Evolutionary conservation across 92 coral and sea anemone genomes (phyloP).

Genomic region (Scolanthus callimorphus): DNA sequence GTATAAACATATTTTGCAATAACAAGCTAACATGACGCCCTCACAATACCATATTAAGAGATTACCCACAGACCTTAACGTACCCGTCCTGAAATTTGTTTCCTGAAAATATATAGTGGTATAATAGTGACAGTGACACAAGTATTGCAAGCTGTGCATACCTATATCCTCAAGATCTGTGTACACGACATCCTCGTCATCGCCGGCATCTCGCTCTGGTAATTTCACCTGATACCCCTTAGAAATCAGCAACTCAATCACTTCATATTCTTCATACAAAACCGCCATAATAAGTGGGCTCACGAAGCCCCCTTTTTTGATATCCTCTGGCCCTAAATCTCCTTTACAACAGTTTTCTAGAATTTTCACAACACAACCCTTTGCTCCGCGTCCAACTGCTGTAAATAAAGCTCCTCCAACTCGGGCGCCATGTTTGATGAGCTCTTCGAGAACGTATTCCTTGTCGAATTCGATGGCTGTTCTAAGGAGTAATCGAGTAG

Average conservation of each 20-base stretch:
- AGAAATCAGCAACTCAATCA: conserved; percentile 41
- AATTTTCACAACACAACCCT: conserved; percentile 30
- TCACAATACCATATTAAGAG: too few relatives aligned
- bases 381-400: conserved; percentile 49
- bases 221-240: conserved; percentile 30
- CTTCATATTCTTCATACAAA: conserved; percentile 22
- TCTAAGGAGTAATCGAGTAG: conserved; percentile 2
- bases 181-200: not conserved
- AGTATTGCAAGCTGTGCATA: too few relatives aligned
- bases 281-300: conserved; percentile 53
- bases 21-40: too few relatives aligned
- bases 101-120: too few relatives aligned
- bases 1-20: too few relatives aligned
- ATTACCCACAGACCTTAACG: too few relatives aligned
- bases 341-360: conserved; percentile 1
- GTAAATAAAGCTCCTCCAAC: conserved; percentile 60
- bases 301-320: conserved; percentile 27
- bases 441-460: conserved; percentile 7
- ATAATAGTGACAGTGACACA: too few relatives aligned
- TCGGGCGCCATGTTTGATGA: conserved; percentile 35
- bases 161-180: too few relatives aligned
- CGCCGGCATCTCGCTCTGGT: not conserved
- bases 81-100: too few relatives aligned
- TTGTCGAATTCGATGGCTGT: conserved; percentile 22
- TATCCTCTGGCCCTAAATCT: conserved; percentile 48